Percentiles rank a stretch among this genome's conserved stretches.
phyloP scores from a whole-genome alignment of 2,113 vertebrate species.

The Hymenochirus boettgeri region DNA sequence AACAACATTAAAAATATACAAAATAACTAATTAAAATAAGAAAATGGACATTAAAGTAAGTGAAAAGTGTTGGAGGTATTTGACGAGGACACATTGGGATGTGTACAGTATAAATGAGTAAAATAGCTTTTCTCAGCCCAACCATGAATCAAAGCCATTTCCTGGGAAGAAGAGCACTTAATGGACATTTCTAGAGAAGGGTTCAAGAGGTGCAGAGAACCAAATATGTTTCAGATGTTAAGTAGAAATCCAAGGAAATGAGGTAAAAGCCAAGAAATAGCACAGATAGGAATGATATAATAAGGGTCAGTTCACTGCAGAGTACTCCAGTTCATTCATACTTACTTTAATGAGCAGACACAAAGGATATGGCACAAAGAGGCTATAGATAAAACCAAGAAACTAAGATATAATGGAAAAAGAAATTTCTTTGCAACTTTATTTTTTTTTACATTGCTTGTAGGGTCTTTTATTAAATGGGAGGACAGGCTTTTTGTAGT shows the following conservation, averaged over 20 bases:
- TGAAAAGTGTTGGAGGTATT: not conserved
- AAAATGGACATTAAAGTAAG: no score
- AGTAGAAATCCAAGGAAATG: slow-evolving; percentile 6
- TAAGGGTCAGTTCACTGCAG: not conserved
- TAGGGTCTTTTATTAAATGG: not conserved
- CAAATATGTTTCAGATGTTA: slow-evolving; percentile 30
- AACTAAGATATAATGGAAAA: not conserved
- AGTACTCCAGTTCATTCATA: slow-evolving; percentile 3
- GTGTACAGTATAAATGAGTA: not conserved
- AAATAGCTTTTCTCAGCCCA: not conserved
- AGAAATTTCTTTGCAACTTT: not conserved
- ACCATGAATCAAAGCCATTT: slow-evolving; percentile 25
- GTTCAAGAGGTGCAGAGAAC: slow-evolving; percentile 6
- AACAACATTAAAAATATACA: no score
- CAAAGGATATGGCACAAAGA: not conserved
- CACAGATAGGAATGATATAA: not conserved
- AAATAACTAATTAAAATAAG: no score
- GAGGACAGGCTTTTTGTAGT: not conserved
- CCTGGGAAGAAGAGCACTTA: not conserved
- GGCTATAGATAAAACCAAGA: slow-evolving; percentile 2
- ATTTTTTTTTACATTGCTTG: not conserved
- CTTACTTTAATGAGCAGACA: slow-evolving; percentile 7
- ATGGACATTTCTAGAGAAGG: slow-evolving; percentile 11
- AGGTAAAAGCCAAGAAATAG: not conserved
- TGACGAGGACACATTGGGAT: not conserved